Evolutionary conservation across 1,140 invertebrate species (phyloP), one percentile per base, ranked within the genome.

Genomic region (Drusus annulatus): DNA sequence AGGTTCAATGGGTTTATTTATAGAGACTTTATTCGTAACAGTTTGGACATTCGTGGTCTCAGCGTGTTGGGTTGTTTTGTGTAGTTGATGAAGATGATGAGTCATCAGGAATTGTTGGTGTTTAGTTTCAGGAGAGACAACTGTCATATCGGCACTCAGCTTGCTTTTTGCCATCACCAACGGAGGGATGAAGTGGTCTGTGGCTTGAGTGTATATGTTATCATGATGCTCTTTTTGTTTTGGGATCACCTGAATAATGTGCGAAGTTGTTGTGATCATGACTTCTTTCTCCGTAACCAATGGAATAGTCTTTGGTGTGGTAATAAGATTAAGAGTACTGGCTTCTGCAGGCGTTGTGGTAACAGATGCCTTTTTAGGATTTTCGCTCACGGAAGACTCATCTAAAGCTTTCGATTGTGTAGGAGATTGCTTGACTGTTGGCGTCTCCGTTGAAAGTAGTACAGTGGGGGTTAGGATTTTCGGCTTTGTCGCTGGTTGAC

Each of bases 151-250:
- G 83, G 89, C 86, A 78, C 87, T 87, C 13, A 89, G 84, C 85
- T 87, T 90, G 79, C 89, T 86, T 83, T 89, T 90, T 50, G 89
- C 89, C 88, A 90, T 90, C 17, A 90, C 89, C 31, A 90, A 79
- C 10, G 89, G 89, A 19, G 89, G 89, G 19, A 90, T 86, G 81
- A 90, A 90, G 83, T 90, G 89, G 82, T 90, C 89, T 8, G 89
- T 88, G 2, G 89, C 86, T 84, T 89, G 89, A 51, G 86, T 89
- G 83, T 88, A 90, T 82, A 90, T 88, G 65, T 83, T 79, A 45
- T 89, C 86, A 80, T 85, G 85, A 68, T 87, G 82, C 80, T 87
- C 85, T 84, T 88, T 87, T 16, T 86, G 28, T 83, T 88, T 87
- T 19, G 51, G 51, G 2, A 31, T 28, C 25, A 58, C n/a, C 31